phyloP scores from a whole-genome alignment of 2,797 vertebrate genomes.

The Sphenodon punctatus region DNA sequence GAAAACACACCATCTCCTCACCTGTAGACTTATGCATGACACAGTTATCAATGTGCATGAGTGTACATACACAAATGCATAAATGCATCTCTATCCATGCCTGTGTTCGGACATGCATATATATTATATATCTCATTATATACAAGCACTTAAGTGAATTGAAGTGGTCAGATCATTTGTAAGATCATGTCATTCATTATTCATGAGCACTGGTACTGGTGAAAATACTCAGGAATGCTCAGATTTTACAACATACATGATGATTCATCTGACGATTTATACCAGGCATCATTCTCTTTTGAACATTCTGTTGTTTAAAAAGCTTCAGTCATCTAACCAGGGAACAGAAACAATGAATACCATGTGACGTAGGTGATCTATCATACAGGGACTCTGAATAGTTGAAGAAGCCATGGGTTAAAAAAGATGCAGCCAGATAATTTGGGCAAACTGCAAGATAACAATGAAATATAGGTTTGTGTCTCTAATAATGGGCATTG shows the following conservation, averaged over 20 bases:
- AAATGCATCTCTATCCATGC: background rate
- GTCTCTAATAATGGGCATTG: too few relatives aligned
- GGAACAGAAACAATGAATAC: accelerated
- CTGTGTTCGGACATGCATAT: background rate
- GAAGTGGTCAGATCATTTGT: background rate
- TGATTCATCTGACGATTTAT: background rate
- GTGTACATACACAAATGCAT: background rate
- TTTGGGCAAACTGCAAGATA: too few relatives aligned
- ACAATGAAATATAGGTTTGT: too few relatives aligned
- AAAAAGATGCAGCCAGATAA: too few relatives aligned
- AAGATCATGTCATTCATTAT: background rate
- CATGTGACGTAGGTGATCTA: background rate
- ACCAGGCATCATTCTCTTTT: background rate
- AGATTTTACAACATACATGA: background rate
- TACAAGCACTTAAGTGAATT: background rate
- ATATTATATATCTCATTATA: accelerated
- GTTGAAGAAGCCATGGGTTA: background rate
- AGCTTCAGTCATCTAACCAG: background rate
- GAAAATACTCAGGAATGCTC: background rate
- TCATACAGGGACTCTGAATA: background rate
- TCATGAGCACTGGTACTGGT: background rate
- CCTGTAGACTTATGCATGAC: too few relatives aligned
- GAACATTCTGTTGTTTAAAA: background rate
- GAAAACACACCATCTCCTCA: too few relatives aligned
- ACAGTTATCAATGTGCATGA: too few relatives aligned